These are phyloP conservation scores for Drosophila villosipedis DNA, from an alignment of 2,888 invertebrate species.

Conservation along the genomic window DNA sequence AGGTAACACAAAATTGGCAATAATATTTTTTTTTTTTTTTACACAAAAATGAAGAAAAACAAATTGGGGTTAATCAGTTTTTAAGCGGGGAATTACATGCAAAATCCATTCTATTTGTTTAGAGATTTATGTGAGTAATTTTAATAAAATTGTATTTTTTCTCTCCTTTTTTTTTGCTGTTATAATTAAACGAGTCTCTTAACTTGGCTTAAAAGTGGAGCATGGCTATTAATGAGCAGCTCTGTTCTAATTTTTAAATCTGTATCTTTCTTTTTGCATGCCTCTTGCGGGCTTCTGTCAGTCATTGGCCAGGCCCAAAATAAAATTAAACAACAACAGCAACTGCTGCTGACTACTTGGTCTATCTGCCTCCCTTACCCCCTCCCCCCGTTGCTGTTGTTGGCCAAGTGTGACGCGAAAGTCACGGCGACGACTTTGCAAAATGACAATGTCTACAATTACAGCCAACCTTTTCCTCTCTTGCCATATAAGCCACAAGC, in stretches of 20 bases:
- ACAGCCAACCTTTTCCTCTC: conserved; percentile 52
- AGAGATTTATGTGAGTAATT: conserved; percentile 2
- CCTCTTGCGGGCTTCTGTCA: conserved; percentile 38
- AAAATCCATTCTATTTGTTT: conserved; percentile 15
- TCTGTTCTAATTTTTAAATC: conserved; percentile 14
- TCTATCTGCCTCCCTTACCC: neutral
- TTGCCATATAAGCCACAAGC: conserved; percentile 33
- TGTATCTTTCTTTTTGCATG: conserved; percentile 12
- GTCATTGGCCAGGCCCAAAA: conserved; percentile 52
- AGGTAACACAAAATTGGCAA: conserved; percentile 30
- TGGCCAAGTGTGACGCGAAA: conserved; percentile 79
- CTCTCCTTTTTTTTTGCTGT: conserved; percentile 6
- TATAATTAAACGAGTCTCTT: conserved; percentile 31
- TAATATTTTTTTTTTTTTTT: conserved; percentile 19
- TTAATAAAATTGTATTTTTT: conserved; percentile 14
- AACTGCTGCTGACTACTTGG: conserved; percentile 3
- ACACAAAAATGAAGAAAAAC: conserved; percentile 11
- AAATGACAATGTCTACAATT: conserved; percentile 63
- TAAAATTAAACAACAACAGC: neutral
- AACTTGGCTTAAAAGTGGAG: conserved; percentile 47
- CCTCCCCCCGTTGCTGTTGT: conserved; percentile 6
- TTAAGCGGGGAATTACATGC: neutral
- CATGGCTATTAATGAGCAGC: conserved; percentile 65
- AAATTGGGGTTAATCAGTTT: conserved; percentile 53
- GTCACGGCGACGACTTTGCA: conserved; percentile 63